Evolutionary conservation across 2,888 invertebrate species (phyloP).

Genomic region (Spodoptera littoralis): DNA sequence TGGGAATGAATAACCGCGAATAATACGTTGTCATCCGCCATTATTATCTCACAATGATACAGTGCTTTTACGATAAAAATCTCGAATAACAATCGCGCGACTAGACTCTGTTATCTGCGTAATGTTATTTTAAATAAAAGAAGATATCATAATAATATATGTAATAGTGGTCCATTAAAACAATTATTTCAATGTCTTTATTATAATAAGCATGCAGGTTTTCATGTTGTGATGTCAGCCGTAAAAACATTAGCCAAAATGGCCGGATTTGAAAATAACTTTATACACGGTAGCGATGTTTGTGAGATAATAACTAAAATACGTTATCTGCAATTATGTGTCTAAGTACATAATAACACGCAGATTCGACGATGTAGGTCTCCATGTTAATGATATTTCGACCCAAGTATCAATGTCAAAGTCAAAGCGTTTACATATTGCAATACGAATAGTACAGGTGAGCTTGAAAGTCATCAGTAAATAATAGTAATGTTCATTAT

Average conservation of each 20-base stretch:
- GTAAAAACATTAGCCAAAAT: slow-evolving; percentile 73
- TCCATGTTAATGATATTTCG: slow-evolving; percentile 2
- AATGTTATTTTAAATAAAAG: slow-evolving; percentile 81
- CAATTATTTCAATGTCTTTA: slow-evolving; percentile 83
- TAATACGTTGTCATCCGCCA: slow-evolving; percentile 88
- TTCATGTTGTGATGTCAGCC: slow-evolving; percentile 71
- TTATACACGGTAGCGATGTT: slow-evolving; percentile 60
- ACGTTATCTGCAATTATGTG: slow-evolving; percentile 51
- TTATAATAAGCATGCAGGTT: slow-evolving; percentile 66
- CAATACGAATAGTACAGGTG: too few species aligned
- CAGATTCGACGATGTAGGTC: slow-evolving; percentile 10
- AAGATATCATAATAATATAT: slow-evolving; percentile 77
- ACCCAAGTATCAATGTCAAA: background rate
- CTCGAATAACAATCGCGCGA: slow-evolving; percentile 80
- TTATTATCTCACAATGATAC: slow-evolving; percentile 89
- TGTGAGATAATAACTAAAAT: slow-evolving; percentile 56
- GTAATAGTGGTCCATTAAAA: slow-evolving; percentile 77
- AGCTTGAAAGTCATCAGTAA: too few species aligned
- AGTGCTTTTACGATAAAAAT: slow-evolving; percentile 86
- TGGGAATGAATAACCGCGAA: slow-evolving; percentile 85
- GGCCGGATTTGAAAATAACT: slow-evolving; percentile 75
- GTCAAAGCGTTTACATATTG: too few species aligned
- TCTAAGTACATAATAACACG: slow-evolving; percentile 41
- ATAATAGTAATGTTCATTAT: too few species aligned
- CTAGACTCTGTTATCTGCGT: slow-evolving; percentile 64